A percentile compares a stretch with the other conserved stretches of the same genome.
Evolutionary conservation across 2,888 invertebrate species (phyloP).

Genomic region (Philereme transversata): DNA sequence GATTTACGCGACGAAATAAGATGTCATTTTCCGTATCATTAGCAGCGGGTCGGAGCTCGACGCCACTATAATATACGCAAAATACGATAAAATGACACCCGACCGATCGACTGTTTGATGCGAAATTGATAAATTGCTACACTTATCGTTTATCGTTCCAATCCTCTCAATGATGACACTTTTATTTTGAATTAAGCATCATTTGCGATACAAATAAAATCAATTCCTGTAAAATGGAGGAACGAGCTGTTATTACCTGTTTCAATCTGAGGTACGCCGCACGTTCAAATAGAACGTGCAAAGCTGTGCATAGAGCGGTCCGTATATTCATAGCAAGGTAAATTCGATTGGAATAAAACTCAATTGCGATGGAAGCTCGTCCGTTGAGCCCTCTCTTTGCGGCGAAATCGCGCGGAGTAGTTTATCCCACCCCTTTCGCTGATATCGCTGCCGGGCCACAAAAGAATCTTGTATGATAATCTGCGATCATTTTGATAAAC

Average conservation of each 20-base stretch:
- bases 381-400: conserved; percentile 79
- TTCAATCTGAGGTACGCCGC: conserved; percentile 32
- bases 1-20: conserved; percentile 83
- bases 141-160: conserved; percentile 66
- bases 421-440: conserved; percentile 70
- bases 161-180: conserved; percentile 43
- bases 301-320: conserved; percentile 30
- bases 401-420: conserved; percentile 75
- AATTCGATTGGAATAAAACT: conserved; percentile 79
- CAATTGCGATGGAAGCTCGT: conserved; percentile 56
- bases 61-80: conserved; percentile 83
- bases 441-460: conserved; percentile 57
- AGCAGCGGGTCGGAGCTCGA: conserved; percentile 78
- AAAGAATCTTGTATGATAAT: conserved; percentile 73
- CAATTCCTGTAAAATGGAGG: conserved; percentile 13
- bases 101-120: conserved; percentile 81
- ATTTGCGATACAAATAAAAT: conserved; percentile 26
- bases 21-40: conserved; percentile 85
- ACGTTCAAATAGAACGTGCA: conserved; percentile 25
- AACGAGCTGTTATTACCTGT: conserved; percentile 20
- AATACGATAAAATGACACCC: conserved; percentile 82
- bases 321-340: conserved; percentile 64
- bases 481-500: conserved; percentile 59
- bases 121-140: conserved; percentile 81
- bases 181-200: conserved; percentile 23